These are phyloP conservation scores for Alviniconcha strummeri DNA, from an alignment of 2,888 invertebrate genomes.

Conservation along the genomic window DNA sequence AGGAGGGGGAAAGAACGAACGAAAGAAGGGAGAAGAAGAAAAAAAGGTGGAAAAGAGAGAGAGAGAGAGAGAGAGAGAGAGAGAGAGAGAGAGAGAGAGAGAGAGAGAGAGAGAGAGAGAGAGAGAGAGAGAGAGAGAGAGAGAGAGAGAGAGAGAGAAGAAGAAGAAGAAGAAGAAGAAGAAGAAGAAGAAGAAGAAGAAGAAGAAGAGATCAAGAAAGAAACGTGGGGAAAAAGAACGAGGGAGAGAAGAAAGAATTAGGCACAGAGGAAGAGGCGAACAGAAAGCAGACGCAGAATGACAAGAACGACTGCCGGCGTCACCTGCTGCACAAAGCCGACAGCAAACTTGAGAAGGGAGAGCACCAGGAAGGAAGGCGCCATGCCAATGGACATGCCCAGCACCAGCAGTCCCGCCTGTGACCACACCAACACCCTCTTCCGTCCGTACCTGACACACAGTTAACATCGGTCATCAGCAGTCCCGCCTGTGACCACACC, in stretches of 20 bases:
- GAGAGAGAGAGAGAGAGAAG: neutral
- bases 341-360: constrained; percentile 3
- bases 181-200: no score
- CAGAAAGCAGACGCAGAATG: no score
- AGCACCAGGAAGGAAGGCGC: constrained; percentile 5
- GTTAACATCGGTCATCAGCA: no score
- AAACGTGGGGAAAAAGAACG: no score
- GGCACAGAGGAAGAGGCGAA: no score
- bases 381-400: constrained; percentile 16
- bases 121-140: constrained; percentile 16
- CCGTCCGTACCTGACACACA: constrained; percentile 14
- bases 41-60: neutral
- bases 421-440: constrained; percentile 9
- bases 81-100: constrained; percentile 17
- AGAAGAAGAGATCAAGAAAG: no score
- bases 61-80: constrained; percentile 6
- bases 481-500: no score
- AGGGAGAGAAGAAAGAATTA: no score
- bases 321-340: constrained; percentile 26
- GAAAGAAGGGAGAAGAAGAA: neutral
- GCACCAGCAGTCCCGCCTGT: constrained; percentile 16
- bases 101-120: neutral
- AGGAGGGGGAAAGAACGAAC: no score
- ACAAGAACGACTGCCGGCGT: no score
- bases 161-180: no score